A percentile compares a stretch with the other conserved stretches of the same genome.
Conservation (phyloP, 2,797 vertebrate species). For the Macropodus opercularis region DNA sequence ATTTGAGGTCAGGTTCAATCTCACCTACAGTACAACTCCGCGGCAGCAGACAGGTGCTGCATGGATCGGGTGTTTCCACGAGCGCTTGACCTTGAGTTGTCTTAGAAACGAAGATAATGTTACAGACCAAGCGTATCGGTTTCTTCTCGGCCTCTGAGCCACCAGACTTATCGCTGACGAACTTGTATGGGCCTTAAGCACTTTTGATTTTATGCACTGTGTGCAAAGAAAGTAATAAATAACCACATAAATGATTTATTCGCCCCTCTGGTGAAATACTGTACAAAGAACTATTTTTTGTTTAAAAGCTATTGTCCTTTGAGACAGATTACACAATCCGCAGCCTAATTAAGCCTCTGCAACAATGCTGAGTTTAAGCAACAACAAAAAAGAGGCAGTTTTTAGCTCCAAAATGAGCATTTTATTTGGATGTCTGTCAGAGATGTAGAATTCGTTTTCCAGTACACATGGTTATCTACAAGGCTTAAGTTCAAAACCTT, state of each 20-base stretch:
- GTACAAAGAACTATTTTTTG: constrained; percentile 4
- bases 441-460: constrained; percentile 94
- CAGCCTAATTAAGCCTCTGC: constrained; percentile 62
- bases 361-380: constrained; percentile 40
- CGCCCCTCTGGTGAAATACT: constrained; percentile 30
- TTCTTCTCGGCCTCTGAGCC: constrained; percentile 6
- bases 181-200: constrained; percentile 14
- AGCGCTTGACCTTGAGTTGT: constrained; percentile 48
- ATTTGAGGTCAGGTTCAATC: constrained; percentile 57
- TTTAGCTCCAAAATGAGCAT: constrained; percentile 99
- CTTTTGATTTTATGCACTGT: constrained; percentile 20
- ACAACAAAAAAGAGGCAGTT: constrained; percentile 78
- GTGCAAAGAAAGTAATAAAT: constrained; percentile 44
- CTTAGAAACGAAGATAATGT: constrained; percentile 15
- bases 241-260: constrained; percentile 48
- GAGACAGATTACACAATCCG: constrained; percentile 37
- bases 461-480: constrained; percentile 96
- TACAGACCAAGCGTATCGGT: constrained; percentile 34
- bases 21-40: constrained; percentile 37
- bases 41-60: constrained; percentile 37
- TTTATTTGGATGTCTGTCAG: constrained; percentile 99
- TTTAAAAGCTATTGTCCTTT: constrained; percentile 46
- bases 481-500: constrained; percentile 90
- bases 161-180: constrained; percentile 26
- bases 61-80: constrained; percentile 41